phyloP scores from a whole-genome alignment of 2,888 invertebrate genomes.

The Anthophora plumipes region DNA sequence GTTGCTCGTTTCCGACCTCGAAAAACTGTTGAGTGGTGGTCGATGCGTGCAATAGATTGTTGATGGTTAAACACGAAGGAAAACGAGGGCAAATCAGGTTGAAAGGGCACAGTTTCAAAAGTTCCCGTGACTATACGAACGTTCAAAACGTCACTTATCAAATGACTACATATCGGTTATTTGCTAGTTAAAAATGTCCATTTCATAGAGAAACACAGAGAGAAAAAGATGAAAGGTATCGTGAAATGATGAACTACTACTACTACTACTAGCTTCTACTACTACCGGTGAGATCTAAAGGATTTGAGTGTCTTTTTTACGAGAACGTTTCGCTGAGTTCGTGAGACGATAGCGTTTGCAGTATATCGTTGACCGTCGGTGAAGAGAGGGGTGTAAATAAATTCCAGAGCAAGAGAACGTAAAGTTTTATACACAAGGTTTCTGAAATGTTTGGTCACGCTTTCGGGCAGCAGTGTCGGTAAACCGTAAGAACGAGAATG shows the following conservation, averaged over 20 bases:
- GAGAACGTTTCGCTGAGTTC: slow-evolving; percentile 30
- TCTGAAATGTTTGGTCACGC: slow-evolving; percentile 24
- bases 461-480: slow-evolving; percentile 10
- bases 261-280: too few species aligned
- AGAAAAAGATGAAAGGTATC: too few species aligned
- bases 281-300: background rate
- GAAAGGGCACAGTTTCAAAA: slow-evolving; percentile 2
- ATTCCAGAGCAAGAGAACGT: slow-evolving; percentile 22
- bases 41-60: slow-evolving; percentile 23
- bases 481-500: slow-evolving; percentile 21
- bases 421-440: slow-evolving; percentile 32
- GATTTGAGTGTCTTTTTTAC: slow-evolving; percentile 39
- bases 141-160: slow-evolving; percentile 26
- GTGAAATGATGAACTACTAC: background rate
- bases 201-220: background rate
- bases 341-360: background rate
- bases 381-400: slow-evolving; percentile 2
- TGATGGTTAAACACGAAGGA: background rate
- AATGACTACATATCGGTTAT: slow-evolving; percentile 18
- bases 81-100: background rate
- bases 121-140: background rate
- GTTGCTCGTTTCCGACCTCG: slow-evolving; percentile 18
- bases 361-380: slow-evolving; percentile 22
- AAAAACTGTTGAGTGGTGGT: slow-evolving; percentile 20
- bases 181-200: slow-evolving; percentile 28